Base-by-base conservation (phyloP, 2,113 vertebrate genomes). In the Lamprotornis superbus region DNA sequence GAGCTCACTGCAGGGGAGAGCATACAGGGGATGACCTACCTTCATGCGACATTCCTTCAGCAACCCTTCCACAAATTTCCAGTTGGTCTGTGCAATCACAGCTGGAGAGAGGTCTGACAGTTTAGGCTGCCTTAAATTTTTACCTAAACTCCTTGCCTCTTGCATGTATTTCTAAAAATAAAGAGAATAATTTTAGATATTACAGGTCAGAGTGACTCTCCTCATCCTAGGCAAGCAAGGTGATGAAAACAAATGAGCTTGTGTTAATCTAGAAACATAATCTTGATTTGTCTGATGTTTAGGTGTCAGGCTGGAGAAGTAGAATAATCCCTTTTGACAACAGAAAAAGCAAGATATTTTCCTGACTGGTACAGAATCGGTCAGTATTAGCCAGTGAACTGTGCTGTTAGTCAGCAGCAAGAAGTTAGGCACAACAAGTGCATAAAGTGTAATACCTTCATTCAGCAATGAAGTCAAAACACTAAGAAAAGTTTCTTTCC, bases 41-140 rank as follows among this genome's bases (percentile, higher is more conserved):
- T 99, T 99, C 97, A 99, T 98, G 76, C 99, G 99, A 96, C 99
- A 99, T 98, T 99, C 99, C 86, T 99, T 99, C 90, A 99, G 97
- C 78, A 99, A 96, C 42, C 99, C 99, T 96, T 99, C 98, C 21
- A 99, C 99, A 88, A 99, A 99, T 95, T 99, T 99, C 40, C 98
- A 98, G 97, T 99, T 99, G 89, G 99, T 99, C 89, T 99, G 98
- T 7, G 98, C 98, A 95, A 99, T 98, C 65, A 99, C 99, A 55
- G 98, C 98, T 37, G 99, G 99, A 49, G 99, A 99, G 21, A 98
- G 98, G 97, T 99, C 99, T 19, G 99, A 99, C 52, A 99, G 96
- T 92, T 99, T 99, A 55, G 99, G 98, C 90, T 99, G 99, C 86
- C 98, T 98, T 57, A 99, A 95, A 96, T 98, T 99, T 97, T 99